phyloP scores from a whole-genome alignment of 2,797 vertebrate genomes.

The Tauraco hartlaubi region DNA sequence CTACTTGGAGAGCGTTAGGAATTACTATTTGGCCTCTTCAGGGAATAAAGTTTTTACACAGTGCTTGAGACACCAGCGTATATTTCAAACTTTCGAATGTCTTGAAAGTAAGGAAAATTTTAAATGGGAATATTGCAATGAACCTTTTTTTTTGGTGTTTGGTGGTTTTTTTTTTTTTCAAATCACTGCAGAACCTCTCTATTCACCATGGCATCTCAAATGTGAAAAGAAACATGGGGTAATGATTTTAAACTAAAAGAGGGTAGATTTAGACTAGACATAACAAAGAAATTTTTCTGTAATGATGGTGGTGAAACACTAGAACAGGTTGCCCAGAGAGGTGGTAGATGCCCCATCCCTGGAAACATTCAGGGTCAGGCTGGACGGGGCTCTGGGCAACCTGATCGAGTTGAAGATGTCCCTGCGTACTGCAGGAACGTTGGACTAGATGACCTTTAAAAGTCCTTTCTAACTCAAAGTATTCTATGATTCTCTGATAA shows the following conservation, averaged over 20 bases:
- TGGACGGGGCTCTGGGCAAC: too few relatives aligned
- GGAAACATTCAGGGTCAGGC: too few relatives aligned
- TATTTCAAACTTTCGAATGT: not conserved
- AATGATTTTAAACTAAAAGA: too few relatives aligned
- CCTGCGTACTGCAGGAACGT: too few relatives aligned
- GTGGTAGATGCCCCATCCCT: too few relatives aligned
- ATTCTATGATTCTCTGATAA: not conserved
- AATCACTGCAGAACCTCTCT: not conserved
- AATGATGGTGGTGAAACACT: too few relatives aligned
- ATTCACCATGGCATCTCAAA: not conserved
- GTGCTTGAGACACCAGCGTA: not conserved
- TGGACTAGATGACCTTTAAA: too few relatives aligned
- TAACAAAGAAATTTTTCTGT: too few relatives aligned
- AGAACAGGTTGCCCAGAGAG: too few relatives aligned
- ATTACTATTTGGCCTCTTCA: slow-evolving; percentile 1
- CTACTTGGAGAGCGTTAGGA: not conserved
- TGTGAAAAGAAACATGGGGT: not conserved
- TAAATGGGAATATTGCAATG: not conserved
- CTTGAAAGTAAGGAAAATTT: slow-evolving; percentile 23
- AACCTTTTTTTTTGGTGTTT: not conserved
- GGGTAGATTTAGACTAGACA: too few relatives aligned
- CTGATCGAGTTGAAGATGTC: too few relatives aligned
- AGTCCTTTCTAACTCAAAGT: too few relatives aligned
- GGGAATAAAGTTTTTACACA: not conserved
- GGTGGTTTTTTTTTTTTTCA: not conserved